Percentiles rank a stretch among this genome's conserved stretches.
phyloP scores from a whole-genome alignment of 2,888 invertebrate genomes.

The Pogonocherus hispidulus region DNA sequence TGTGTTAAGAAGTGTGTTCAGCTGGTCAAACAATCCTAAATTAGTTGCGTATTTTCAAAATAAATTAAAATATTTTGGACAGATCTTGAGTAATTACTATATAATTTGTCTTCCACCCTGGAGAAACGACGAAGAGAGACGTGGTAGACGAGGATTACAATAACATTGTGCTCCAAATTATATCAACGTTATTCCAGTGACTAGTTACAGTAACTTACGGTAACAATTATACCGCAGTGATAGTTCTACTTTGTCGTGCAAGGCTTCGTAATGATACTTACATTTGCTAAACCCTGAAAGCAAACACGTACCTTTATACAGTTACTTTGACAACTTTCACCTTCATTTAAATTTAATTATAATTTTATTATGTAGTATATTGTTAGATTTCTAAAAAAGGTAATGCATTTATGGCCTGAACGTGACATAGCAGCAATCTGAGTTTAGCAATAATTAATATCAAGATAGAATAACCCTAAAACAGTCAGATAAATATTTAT shows the following conservation, averaged over 20 bases:
- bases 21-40: conserved; percentile 58
- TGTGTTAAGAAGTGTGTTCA: conserved; percentile 61
- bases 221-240: not conserved
- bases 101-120: conserved; percentile 14
- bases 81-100: conserved; percentile 1
- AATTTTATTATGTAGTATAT: conserved; percentile 13
- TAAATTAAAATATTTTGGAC: conserved; percentile 18
- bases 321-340: not conserved
- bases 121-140: conserved; percentile 11
- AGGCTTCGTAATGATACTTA: not conserved
- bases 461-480: conserved; percentile 19
- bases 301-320: not conserved
- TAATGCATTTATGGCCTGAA: conserved; percentile 34
- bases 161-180: conserved; percentile 5
- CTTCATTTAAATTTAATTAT: conserved; percentile 4
- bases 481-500: conserved; percentile 22
- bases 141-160: conserved; percentile 8
- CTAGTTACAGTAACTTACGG: not conserved
- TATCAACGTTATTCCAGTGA: conserved; percentile 15
- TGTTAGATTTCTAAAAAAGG: conserved; percentile 24
- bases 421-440: conserved; percentile 39
- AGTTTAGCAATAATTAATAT: too few species aligned
- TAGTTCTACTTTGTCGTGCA: not conserved
- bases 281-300: not conserved
- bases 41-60: conserved; percentile 22